A percentile compares a stretch with the other conserved stretches of the same genome.
These are phyloP conservation scores for Solen grandis DNA, from an alignment of 1,140 invertebrate species.

Conservation along the genomic window DNA sequence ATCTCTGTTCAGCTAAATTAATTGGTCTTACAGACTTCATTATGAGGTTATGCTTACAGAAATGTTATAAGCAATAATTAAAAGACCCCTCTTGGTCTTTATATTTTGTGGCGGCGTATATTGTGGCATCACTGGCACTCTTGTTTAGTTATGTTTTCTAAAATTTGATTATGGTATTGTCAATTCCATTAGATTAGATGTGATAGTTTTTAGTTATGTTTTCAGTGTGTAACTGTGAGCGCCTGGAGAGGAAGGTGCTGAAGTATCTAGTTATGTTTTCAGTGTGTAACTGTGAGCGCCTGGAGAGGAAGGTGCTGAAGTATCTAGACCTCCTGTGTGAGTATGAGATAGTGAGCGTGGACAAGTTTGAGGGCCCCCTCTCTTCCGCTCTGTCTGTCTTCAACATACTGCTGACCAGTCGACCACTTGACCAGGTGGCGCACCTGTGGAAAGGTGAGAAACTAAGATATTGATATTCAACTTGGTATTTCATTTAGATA, in stretches of 20 bases:
- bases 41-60: too few relatives aligned
- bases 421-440: not conserved
- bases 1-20: too few relatives aligned
- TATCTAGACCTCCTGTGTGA: slow-evolving; percentile 66
- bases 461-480: not conserved
- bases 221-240: slow-evolving; percentile 49
- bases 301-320: slow-evolving; percentile 56
- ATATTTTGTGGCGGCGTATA: too few relatives aligned
- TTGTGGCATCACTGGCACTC: too few relatives aligned
- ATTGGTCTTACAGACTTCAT: too few relatives aligned
- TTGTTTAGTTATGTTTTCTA: too few relatives aligned
- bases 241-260: slow-evolving; percentile 44
- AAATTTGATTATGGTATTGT: too few relatives aligned
- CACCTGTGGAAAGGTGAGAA: slow-evolving; percentile 23
- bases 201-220: too few relatives aligned
- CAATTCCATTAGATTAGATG: too few relatives aligned
- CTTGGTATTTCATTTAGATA: not conserved
- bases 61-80: too few relatives aligned
- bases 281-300: slow-evolving; percentile 46
- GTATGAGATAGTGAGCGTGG: slow-evolving; percentile 67
- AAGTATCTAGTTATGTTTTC: too few relatives aligned
- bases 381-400: slow-evolving; percentile 66
- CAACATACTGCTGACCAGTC: slow-evolving; percentile 51
- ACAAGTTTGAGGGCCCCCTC: slow-evolving; percentile 55
- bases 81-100: too few relatives aligned